Base-by-base conservation (phyloP, 1,140 invertebrate genomes). In the Chymomyza costata region DNA sequence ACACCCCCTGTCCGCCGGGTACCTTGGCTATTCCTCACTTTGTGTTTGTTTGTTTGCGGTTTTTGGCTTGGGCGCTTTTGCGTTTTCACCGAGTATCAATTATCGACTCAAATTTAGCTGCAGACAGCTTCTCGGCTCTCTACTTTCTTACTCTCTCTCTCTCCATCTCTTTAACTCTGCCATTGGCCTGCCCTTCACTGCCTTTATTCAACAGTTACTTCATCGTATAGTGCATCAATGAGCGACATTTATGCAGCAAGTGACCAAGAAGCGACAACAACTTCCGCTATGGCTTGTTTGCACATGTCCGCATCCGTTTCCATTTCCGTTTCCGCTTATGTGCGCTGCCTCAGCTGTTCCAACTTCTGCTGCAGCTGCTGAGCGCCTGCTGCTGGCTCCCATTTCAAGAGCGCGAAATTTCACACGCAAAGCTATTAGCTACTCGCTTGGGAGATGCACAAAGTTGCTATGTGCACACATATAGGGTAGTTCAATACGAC, bases 31-130 rank as follows among this genome's bases (percentile, higher is more conserved):
- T 15, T n/a, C 28, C 49, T 40, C 21, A 50, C 51, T 51, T 78
- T 50, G 65, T 64, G 57, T 78, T 61, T 76, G 71, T 71, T 76
- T 76, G 71, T 71, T 78, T 76, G 71, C 62, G 71, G 71, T 65
- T 78, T 63, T 69, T 63, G 58, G 62, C 71, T 67, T 69, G 55
- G 41, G 70, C 65, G 65, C 65, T 76, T 74, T 61, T 76, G 61
- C 50, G 70, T 61, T 74, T 76, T 76, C 69, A 70, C 54, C 55
- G 59, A 58, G 46, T 76, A 76, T 76, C 71, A 80, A 76, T 76
- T 76, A 76, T 76, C 66, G 71, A 63, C 71, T 76, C 71, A 58
- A 78, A 76, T 76, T 76, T 57, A 63, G 21, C 21, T 8, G 21
- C 21, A 25, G 21, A 25, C 8, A 3, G 3, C 21, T 5, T 5